Evolutionary conservation across 2,113 vertebrate species (phyloP).

Genomic region (Piprites chloris): DNA sequence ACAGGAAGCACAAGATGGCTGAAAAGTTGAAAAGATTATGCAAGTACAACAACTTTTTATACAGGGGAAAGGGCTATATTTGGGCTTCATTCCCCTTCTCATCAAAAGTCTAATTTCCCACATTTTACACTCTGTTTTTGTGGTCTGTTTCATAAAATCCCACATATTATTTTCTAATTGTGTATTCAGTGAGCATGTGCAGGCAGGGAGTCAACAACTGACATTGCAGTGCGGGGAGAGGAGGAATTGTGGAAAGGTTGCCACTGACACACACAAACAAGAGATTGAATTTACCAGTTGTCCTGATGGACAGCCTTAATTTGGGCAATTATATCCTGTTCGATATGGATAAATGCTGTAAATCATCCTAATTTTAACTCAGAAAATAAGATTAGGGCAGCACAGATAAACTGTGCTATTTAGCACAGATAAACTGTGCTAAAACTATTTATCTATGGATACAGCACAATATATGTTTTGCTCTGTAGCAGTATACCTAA

Average conservation of each 20-base stretch:
- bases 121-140: constrained; percentile 12
- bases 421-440: too few relatives aligned
- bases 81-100: background rate
- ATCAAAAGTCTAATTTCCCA: constrained; percentile 21
- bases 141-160: background rate
- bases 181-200: constrained; percentile 28
- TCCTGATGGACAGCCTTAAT: constrained; percentile 47
- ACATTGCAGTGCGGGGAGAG: background rate
- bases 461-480: background rate
- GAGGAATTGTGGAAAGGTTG: constrained; percentile 60
- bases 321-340: constrained; percentile 23
- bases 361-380: background rate
- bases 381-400: background rate
- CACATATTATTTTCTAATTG: background rate
- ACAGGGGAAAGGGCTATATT: background rate
- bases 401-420: rapidly evolving
- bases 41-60: background rate
- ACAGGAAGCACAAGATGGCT: background rate
- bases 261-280: constrained; percentile 21
- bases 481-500: background rate
- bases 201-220: constrained; percentile 40
- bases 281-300: constrained; percentile 15
- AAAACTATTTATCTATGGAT: background rate
- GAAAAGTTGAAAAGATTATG: constrained; percentile 38
- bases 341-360: background rate